Percentiles rank a stretch among this genome's conserved stretches.
Evolutionary conservation across 2,113 vertebrate species (phyloP).

Genomic region (Rutilus rutilus): DNA sequence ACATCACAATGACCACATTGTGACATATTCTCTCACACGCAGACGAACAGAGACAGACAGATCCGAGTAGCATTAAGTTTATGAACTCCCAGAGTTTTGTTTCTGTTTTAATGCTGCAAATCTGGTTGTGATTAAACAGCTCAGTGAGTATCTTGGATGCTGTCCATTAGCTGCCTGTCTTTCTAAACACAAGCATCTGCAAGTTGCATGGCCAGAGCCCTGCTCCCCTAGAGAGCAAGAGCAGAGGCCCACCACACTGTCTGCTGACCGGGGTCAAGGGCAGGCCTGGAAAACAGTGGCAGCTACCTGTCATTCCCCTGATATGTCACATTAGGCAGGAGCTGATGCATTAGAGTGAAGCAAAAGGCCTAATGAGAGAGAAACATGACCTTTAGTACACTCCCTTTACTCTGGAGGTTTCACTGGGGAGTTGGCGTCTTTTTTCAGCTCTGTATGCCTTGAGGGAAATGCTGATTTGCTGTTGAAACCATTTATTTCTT

Average conservation of each 20-base stretch:
- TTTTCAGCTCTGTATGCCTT: constrained; percentile 22
- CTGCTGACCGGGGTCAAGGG: constrained; percentile 43
- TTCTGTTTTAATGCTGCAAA: constrained; percentile 73
- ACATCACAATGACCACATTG: background rate
- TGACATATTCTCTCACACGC: constrained; percentile 5
- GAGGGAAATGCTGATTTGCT: constrained; percentile 23
- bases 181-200: constrained; percentile 72
- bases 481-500: constrained; percentile 33
- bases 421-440: background rate
- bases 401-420: constrained; percentile 34
- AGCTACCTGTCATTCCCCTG: constrained; percentile 53
- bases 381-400: constrained; percentile 43
- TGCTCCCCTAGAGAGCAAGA: background rate
- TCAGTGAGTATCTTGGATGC: constrained; percentile 65
- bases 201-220: constrained; percentile 34
- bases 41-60: constrained; percentile 49
- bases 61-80: constrained; percentile 65
- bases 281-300: constrained; percentile 46
- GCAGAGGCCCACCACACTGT: constrained; percentile 12
- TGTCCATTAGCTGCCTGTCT: constrained; percentile 66
- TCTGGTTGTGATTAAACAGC: constrained; percentile 77
- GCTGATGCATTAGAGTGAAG: constrained; percentile 32
- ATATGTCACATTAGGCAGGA: constrained; percentile 54
- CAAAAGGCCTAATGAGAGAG: constrained; percentile 45
- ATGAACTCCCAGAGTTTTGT: constrained; percentile 69